Conservation (phyloP, 2,113 vertebrate genomes). For the Tangachromis dhanisi region DNA sequence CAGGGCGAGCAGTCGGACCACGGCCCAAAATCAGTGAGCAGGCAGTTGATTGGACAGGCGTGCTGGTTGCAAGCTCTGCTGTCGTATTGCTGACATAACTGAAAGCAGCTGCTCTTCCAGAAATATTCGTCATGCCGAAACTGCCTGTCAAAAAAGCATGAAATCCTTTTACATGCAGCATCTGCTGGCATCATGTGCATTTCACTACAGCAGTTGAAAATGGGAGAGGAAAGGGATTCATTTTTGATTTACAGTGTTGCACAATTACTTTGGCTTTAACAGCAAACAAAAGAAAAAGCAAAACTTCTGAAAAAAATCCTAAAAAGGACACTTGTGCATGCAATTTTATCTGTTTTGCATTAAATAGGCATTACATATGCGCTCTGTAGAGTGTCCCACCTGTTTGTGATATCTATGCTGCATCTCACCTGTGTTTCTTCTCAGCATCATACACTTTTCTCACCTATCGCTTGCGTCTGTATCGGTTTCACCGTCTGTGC, state of each 20-base stretch:
- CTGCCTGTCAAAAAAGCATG: constrained; percentile 53
- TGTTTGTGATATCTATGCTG: background rate
- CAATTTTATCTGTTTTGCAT: background rate
- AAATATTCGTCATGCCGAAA: constrained; percentile 72
- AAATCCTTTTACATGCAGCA: background rate
- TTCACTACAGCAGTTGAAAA: background rate
- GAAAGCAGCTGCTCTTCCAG: constrained; percentile 67
- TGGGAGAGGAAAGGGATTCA: background rate
- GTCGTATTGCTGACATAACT: constrained; percentile 71
- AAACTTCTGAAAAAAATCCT: background rate
- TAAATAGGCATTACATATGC: background rate
- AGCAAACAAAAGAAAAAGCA: background rate
- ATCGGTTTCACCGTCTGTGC: background rate
- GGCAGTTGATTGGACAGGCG: constrained; percentile 81
- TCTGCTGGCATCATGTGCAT: background rate
- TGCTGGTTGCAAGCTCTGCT: constrained; percentile 76
- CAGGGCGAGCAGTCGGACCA: constrained; percentile 92
- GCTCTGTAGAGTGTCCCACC: background rate
- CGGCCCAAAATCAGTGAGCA: constrained; percentile 75
- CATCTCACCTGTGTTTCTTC: background rate
- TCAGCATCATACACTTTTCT: background rate
- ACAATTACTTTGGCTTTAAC: background rate
- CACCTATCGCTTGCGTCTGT: background rate
- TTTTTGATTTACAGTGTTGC: background rate
- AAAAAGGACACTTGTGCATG: background rate